A percentile compares a stretch with the other conserved stretches of the same genome.
phyloP scores from a whole-genome alignment of 2,888 invertebrate species.

The Blera fallax region DNA sequence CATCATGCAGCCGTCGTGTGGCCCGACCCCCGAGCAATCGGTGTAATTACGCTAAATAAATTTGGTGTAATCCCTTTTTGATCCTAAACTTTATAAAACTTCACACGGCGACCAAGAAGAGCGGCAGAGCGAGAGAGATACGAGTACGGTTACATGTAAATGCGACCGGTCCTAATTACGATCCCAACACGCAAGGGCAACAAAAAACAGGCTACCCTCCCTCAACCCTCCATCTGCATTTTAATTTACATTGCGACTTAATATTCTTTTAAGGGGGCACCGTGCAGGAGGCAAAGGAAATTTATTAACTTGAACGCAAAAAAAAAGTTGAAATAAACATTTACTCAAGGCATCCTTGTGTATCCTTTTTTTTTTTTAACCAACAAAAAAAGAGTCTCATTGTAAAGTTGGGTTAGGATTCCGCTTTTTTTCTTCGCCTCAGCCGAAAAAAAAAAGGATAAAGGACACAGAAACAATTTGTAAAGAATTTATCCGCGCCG shows the following conservation, averaged over 20 bases:
- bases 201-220: conserved; percentile 7
- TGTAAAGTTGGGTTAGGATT: conserved; percentile 1
- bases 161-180: conserved; percentile 68
- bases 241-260: conserved; percentile 70
- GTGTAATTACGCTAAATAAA: conserved; percentile 72
- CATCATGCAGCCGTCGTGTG: conserved; percentile 29
- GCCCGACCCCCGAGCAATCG: conserved; percentile 51
- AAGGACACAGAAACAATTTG: conserved; percentile 57
- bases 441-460: conserved; percentile 18
- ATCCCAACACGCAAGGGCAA: conserved; percentile 65
- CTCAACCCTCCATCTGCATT: conserved; percentile 41
- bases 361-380: conserved; percentile 22
- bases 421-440: conserved; percentile 6
- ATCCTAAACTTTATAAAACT: conserved; percentile 70
- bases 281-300: conserved; percentile 8
- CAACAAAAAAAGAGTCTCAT: background rate
- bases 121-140: background rate
- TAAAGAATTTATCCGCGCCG: conserved; percentile 53
- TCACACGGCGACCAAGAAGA: conserved; percentile 39
- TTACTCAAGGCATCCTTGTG: conserved; percentile 52
- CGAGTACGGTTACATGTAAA: conserved; percentile 49
- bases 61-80: conserved; percentile 70
- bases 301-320: conserved; percentile 58
- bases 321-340: conserved; percentile 44
- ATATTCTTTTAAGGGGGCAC: background rate